Base-by-base conservation (phyloP, 1,140 invertebrate genomes). In the Paraescarpia echinospica region DNA sequence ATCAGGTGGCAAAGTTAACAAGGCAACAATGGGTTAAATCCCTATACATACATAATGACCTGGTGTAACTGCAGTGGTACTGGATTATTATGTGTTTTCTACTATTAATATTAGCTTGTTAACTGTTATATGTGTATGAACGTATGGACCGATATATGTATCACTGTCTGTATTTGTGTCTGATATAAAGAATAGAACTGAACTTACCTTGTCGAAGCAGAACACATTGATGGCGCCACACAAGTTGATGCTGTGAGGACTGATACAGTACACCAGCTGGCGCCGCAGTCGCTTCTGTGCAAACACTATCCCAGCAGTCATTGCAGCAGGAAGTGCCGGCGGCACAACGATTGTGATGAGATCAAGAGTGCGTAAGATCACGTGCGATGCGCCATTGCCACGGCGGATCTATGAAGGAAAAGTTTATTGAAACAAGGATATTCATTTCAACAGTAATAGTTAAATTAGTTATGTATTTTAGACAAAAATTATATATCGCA, bases 331-430 rank as follows among this genome's bases (percentile, higher is more conserved):
- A 18, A 99, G 95, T 5, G 98, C 98, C 9, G 99, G 99, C 8
- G 99, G 99, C 9, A 99, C 98, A 0, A 99, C 98, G 91, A 99
- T 99, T 0, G 99, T 99, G 14, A 99, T 98, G 48, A 99, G 97
- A 96, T 99, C 99, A 90, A 99, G 96, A 1, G 98, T 97, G 95
- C 98, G 98, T 2, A 99, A 96, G 2, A 97, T 96, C 48, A 98
- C 97, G 33, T 96, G 93, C 5, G 93, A 92, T 2, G 94, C 92
- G 14, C 92, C 90, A 93, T 97, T 97, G 0, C 96, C 95, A 0
- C 96, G 94, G 27, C 96, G 95, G 27, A 97, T 96, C 97, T 96
- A 91, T 94, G 94, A 91, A 94, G 96, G 94, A 90, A 95, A 94
- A 89, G 96, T 94, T 93, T 96, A 96, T 14, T 96, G 96, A 18